Base-by-base conservation (phyloP, 2,113 vertebrate species). In the Xenus cinereus region DNA sequence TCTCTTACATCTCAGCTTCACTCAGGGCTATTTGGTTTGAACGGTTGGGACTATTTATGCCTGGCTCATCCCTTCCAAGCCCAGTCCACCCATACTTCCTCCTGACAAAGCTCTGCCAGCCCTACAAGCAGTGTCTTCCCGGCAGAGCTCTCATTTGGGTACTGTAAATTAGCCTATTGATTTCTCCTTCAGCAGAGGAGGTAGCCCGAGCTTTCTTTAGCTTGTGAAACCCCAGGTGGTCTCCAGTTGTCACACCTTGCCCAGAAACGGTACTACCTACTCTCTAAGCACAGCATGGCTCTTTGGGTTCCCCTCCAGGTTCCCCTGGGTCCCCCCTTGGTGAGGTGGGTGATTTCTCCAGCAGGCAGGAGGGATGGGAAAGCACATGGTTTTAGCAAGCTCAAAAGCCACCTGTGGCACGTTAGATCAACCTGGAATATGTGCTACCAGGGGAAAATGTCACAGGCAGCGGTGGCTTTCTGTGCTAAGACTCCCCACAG, bases 371-470 rank as follows among this genome's bases (percentile, higher is more conserved):
- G 23, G 22, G 30, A 53, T 71, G 33, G 35, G 80, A 87, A 89
- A 12, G 32, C 0, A 0, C 4, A 3, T 45, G 24, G 8, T 30
- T 87, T 87, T 50, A 76, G 57, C n/a, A 72, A 73, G 39, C 4
- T 73, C 50, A 56, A 37, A 80, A 84, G 59, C 16, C 37, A 59
- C 5, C 8, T 67, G 79, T 4, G 10, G 33, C 33, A 7, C 11
- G 5, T 23, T 63, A 21, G 37, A 24, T 41, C 67, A 76, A 33
- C 15, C 30, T 35, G 18, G 16, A 59, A 33, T 7, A n/a, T 1
- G 4, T 54, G 21, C 14, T 43, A 13, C 11, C 57, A 12, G 6
- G 9, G 23, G n/a, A 78, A 74, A 93, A 78, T 24, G 7, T n/a
- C 71, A 62, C 41, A 66, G 45, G 23, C 20, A 83, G 66, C 23